phyloP scores from a whole-genome alignment of 2,797 vertebrate genomes.

The Sparus aurata region DNA sequence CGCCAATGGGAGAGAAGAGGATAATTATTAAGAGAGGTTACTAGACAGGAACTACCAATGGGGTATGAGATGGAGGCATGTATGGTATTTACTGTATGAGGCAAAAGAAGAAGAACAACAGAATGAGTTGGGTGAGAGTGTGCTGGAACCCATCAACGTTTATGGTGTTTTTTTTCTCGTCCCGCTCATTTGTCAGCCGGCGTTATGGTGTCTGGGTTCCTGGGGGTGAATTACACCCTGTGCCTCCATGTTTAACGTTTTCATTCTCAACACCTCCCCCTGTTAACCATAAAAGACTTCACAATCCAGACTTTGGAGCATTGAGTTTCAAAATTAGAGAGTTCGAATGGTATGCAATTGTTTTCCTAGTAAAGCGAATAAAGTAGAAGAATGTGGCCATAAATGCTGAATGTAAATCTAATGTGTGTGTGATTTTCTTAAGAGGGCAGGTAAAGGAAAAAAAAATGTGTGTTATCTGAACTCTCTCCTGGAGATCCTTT shows the following conservation, averaged over 20 bases:
- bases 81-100: conserved; percentile 47
- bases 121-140: conserved; percentile 50
- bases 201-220: conserved; percentile 43
- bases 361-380: conserved; percentile 57
- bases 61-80: conserved; percentile 35
- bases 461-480: conserved; percentile 1
- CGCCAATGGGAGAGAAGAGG: conserved; percentile 51
- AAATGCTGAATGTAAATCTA: conserved; percentile 33
- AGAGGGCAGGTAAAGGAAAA: conserved; percentile 14
- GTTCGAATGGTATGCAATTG: conserved; percentile 22
- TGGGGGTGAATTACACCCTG: conserved; percentile 39
- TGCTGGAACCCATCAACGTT: conserved; percentile 52
- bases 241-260: conserved; percentile 40
- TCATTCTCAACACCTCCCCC: conserved; percentile 41
- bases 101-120: conserved; percentile 9
- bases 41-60: conserved; percentile 34
- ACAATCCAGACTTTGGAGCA: conserved; percentile 38
- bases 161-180: background rate
- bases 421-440: conserved; percentile 37
- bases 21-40: conserved; percentile 61
- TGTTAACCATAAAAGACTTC: conserved; percentile 45
- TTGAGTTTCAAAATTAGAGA: conserved; percentile 55
- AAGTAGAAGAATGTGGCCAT: conserved; percentile 51
- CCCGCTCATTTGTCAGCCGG: conserved; percentile 50
- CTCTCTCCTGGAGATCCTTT: conserved; percentile 4